Conservation (phyloP, 37 sponge, comb jelly and placozoan species). For the Sycon ciliatum region DNA sequence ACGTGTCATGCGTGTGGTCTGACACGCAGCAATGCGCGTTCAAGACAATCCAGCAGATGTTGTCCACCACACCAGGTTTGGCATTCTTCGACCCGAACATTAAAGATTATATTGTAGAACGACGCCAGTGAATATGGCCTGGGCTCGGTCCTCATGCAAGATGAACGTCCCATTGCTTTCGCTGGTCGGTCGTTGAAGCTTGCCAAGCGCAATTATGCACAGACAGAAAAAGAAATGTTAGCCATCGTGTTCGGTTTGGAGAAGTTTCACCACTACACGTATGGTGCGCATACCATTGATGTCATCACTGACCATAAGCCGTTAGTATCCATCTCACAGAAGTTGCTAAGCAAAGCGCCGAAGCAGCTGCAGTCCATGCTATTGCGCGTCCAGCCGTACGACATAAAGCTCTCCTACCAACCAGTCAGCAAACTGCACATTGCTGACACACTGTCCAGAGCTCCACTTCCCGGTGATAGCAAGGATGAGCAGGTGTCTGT, state of each 20-base stretch:
- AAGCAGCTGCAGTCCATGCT: background rate
- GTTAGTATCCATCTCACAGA: background rate
- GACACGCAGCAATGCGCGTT: background rate
- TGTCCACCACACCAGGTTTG: background rate
- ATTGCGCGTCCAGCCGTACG: background rate
- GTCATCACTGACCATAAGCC: constrained; percentile 27
- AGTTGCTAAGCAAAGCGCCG: background rate
- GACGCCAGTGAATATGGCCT: background rate
- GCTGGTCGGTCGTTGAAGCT: background rate
- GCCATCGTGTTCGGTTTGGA: constrained; percentile 11
- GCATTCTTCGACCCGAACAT: constrained; percentile 2
- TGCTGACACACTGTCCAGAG: background rate
- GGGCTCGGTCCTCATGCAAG: background rate
- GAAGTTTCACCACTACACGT: constrained; percentile 18
- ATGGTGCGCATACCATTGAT: background rate
- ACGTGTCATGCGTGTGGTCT: background rate
- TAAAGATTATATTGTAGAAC: background rate
- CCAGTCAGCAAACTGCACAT: background rate
- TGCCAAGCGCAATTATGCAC: background rate
- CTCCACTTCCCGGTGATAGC: too few species aligned
- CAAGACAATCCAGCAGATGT: background rate
- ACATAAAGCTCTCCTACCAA: background rate
- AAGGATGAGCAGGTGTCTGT: too few species aligned
- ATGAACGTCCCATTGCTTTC: background rate
- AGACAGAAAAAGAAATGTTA: background rate